phyloP scores from a whole-genome alignment of 1,140 invertebrate species.

The Microplitis mediator region DNA sequence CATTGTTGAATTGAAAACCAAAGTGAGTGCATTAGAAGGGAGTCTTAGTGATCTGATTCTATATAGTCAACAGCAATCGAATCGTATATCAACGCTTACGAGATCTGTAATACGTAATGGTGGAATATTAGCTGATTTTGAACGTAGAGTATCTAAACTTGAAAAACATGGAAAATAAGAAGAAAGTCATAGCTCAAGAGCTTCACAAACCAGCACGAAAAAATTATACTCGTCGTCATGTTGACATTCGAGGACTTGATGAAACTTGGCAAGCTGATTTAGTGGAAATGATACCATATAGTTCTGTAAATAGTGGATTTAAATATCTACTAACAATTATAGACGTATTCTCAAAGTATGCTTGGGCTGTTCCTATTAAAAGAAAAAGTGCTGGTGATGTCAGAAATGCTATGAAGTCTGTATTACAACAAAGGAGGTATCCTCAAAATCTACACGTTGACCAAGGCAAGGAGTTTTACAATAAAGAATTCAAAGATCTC shows the following conservation, averaged over 20 bases:
- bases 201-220: too few relatives aligned
- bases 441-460: background rate
- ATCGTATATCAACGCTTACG: background rate
- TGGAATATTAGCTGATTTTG: background rate
- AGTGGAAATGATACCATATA: too few relatives aligned
- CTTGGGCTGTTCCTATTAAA: slow-evolving; percentile 38
- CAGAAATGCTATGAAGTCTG: background rate
- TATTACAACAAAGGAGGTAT: background rate
- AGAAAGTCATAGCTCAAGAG: background rate
- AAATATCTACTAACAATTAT: slow-evolving; percentile 18
- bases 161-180: background rate
- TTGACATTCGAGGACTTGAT: too few relatives aligned
- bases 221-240: too few relatives aligned
- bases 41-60: too few relatives aligned
- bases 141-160: background rate
- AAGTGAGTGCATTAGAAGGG: too few relatives aligned
- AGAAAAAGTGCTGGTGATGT: background rate
- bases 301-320: background rate
- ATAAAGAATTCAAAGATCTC: too few relatives aligned
- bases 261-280: too few relatives aligned
- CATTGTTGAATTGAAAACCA: too few relatives aligned
- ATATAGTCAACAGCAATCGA: too few relatives aligned
- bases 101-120: too few relatives aligned
- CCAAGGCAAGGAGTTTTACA: background rate
- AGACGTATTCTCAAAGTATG: slow-evolving; percentile 23